These are phyloP conservation scores for Danionella cerebrum DNA, from an alignment of 2,113 vertebrate genomes.

Conservation along the genomic window DNA sequence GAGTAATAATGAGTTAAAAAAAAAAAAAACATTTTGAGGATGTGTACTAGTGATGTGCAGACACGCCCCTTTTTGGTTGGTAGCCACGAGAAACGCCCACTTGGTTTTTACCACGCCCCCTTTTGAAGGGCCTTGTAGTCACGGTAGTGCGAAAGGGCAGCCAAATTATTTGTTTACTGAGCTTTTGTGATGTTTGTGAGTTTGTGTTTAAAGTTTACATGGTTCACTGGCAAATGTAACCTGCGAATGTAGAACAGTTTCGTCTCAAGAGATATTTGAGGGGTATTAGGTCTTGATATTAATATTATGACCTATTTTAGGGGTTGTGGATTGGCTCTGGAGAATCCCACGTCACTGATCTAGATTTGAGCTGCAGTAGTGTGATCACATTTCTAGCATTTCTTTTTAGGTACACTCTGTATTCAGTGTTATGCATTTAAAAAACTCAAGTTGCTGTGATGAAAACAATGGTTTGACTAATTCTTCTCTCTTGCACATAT, in stretches of 20 bases:
- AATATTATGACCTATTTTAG: conserved; percentile 30
- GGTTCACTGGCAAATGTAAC: not conserved
- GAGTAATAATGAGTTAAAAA: too few species aligned
- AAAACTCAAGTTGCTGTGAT: too few species aligned
- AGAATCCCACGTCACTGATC: conserved; percentile 20
- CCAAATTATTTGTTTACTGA: not conserved
- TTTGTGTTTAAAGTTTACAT: not conserved
- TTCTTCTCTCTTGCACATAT: too few species aligned
- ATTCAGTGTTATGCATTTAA: too few species aligned
- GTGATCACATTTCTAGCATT: too few species aligned
- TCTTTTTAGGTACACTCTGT: too few species aligned
- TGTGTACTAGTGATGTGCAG: not conserved
- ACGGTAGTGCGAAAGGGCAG: not conserved
- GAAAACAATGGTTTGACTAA: too few species aligned
- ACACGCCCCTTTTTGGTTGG: not conserved
- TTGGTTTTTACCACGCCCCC: not conserved
- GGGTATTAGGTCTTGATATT: conserved; percentile 19
- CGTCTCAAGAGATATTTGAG: conserved; percentile 3
- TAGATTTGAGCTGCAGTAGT: conserved; percentile 20
- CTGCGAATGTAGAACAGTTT: not conserved
- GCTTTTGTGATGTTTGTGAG: not conserved
- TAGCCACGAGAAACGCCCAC: not conserved
- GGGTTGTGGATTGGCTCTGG: not conserved
- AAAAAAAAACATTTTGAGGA: not conserved
- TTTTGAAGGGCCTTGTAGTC: not conserved